A percentile compares a stretch with the other conserved stretches of the same genome.
Evolutionary conservation across 2,888 invertebrate genomes (phyloP).

Genomic region (Ceratothoa steindachneri): DNA sequence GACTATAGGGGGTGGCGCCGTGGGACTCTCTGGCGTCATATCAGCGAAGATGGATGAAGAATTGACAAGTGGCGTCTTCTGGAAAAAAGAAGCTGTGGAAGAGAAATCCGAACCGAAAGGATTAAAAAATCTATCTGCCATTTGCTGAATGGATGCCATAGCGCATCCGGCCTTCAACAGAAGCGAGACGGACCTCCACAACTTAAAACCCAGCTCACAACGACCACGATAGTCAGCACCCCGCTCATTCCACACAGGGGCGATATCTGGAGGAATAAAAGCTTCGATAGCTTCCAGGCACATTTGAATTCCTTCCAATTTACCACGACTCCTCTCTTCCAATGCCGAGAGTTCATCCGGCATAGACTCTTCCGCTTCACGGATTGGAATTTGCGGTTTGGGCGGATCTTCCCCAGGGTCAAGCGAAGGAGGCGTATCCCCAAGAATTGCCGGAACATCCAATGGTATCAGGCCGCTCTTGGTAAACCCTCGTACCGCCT

Average conservation of each 20-base stretch:
- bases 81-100: constrained; percentile 1
- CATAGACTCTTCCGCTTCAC: not conserved
- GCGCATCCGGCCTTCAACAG: constrained; percentile 16
- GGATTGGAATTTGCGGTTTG: not conserved
- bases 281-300: constrained; percentile 21
- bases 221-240: constrained; percentile 7
- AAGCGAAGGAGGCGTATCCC: constrained; percentile 6
- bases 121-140: constrained; percentile 4
- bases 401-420: not conserved
- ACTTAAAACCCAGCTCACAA: constrained; percentile 18
- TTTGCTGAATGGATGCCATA: constrained; percentile 4
- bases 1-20: not conserved
- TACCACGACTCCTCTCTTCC: constrained; percentile 18
- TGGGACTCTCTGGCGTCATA: not conserved
- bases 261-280: constrained; percentile 19
- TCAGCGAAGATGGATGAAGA: too few relatives aligned
- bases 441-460: constrained; percentile 14
- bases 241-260: constrained; percentile 18
- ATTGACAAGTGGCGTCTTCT: not conserved
- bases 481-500: constrained; percentile 10
- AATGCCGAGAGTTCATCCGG: constrained; percentile 12
- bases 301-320: constrained; percentile 20
- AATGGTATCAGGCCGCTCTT: constrained; percentile 17
- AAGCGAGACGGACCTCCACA: constrained; percentile 21
- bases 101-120: constrained; percentile 1